Base-by-base conservation (phyloP, 2,888 invertebrate genomes). In the Drosophila anceps region DNA sequence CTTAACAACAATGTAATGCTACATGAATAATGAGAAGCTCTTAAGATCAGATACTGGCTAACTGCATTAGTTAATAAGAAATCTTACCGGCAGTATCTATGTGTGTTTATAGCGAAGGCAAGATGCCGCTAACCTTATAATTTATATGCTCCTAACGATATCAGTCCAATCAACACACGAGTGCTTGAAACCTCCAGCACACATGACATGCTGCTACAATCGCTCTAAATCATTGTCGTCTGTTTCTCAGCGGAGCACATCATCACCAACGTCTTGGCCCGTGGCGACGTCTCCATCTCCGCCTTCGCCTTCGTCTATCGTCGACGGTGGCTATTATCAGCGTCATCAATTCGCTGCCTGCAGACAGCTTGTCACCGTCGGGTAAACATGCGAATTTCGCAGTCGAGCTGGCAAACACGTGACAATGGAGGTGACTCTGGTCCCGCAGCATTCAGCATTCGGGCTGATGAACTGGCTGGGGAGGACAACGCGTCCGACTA, bases 321-420 rank as follows among this genome's bases (percentile, higher is more conserved):
- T 76, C 73, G 65, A 46, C 57, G 63, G 61, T 57, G 75, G 70
- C 76, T 82, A 84, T 81, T 85, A 84, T 85, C 85, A 78, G 74
- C 88, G 84, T 88, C 87, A 88, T 88, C 82, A 90, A 88, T 90
- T 88, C 79, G 83, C 78, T 79, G 87, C 78, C 81, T 82, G 90
- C 87, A 90, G 90, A 90, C 90, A 90, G 87, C 82, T 85, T 90
- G 90, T 87, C 90, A 88, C 90, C 90, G 84, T 81, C 79, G 80
- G 83, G 86, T 79, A 86, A 84, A 81, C 88, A 90, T 80, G 88
- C 81, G 88, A 87, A 91, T 91, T 91, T 90, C 84, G 88, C 89
- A 91, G 90, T 90, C 89, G 91, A 90, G 85, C 86, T 71, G 84
- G 80, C 90, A 86, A 82, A 84, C 84, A 90, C 91, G 86, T 88